Conservation (phyloP, 2,888 invertebrate species). For the Phlogophora meticulosa region DNA sequence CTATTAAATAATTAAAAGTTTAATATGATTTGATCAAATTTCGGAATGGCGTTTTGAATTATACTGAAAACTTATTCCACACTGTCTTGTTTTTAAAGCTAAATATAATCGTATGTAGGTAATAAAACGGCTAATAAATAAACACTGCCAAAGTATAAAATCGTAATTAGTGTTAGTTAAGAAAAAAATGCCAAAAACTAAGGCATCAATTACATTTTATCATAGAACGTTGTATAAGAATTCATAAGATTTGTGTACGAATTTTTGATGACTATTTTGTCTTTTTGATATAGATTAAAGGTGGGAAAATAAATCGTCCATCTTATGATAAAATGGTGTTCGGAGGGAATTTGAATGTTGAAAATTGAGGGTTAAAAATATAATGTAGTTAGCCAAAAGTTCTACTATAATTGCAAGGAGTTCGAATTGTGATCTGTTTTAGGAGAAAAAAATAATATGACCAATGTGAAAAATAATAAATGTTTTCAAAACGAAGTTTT, state of each 20-base stretch:
- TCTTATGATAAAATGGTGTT: constrained; percentile 67
- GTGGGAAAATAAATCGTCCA: constrained; percentile 80
- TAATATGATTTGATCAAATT: constrained; percentile 57
- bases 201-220: constrained; percentile 74
- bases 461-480: constrained; percentile 90
- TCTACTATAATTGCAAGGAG: constrained; percentile 71
- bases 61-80: constrained; percentile 47
- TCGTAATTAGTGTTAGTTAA: constrained; percentile 76
- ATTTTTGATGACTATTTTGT: constrained; percentile 88
- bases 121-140: constrained; percentile 78
- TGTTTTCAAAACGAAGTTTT: constrained; percentile 83
- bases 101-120: constrained; percentile 64
- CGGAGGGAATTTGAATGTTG: constrained; percentile 70
- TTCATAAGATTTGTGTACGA: constrained; percentile 83
- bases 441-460: constrained; percentile 79
- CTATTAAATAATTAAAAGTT: constrained; percentile 58
- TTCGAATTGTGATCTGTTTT: constrained; percentile 85
- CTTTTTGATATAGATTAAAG: constrained; percentile 77
- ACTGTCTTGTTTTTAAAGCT: constrained; percentile 53
- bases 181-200: constrained; percentile 76
- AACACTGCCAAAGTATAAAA: constrained; percentile 88
- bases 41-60: constrained; percentile 51
- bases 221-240: constrained; percentile 76
- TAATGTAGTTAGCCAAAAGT: constrained; percentile 77
- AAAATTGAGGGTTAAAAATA: constrained; percentile 66